Base-by-base conservation (phyloP, 2,797 vertebrate genomes). In the Ctenopoma kingsleyae region DNA sequence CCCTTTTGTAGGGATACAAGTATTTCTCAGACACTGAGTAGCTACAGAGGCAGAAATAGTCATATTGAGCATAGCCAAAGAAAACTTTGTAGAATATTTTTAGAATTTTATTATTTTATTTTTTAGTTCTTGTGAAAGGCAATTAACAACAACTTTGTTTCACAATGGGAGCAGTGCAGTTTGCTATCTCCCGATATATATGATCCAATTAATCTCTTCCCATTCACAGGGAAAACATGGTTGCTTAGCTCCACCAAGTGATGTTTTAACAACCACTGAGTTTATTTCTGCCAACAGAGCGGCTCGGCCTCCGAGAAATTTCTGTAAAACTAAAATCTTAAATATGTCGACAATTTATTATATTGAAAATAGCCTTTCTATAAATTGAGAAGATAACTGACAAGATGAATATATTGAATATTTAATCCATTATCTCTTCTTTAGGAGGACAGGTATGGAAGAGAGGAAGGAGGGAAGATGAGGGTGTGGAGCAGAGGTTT, bases 291-390 rank as follows among this genome's bases (percentile, higher is more conserved):
- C 65, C 56, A 8, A 2, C 43, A 22, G 16, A 36, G 60, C 53
- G 20, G 23, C 60, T 63, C 50, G 3, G 53, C 56, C 52, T 62
- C n/a, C 3, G 6, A 67, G 60, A 72, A 56, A 71, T 10, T 2
- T 32, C 52, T 44, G 35, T 20, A 38, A 49, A 62, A 16, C 20
- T 23, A 23, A 49, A 53, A 66, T 36, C n/a, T 67, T 16, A 59
- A 67, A 53, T 50, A 27, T 46, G 10, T 51, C 67, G 68, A 74
- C 44, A 13, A n/a, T 5, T 22, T 49, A 53, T 63, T 71, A 36
- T 77, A 62, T 70, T 52, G 20, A 65, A 64, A 76, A 47, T 47
- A 13, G 49, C 44, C n/a, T 76, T 70, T 85, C n/a, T 64, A 47
- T 66, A 51, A 67, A 65, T 72, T 58, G 15, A 57, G 8, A 55